Base-by-base conservation (phyloP, 2,888 invertebrate genomes). In the Acleris literana region DNA sequence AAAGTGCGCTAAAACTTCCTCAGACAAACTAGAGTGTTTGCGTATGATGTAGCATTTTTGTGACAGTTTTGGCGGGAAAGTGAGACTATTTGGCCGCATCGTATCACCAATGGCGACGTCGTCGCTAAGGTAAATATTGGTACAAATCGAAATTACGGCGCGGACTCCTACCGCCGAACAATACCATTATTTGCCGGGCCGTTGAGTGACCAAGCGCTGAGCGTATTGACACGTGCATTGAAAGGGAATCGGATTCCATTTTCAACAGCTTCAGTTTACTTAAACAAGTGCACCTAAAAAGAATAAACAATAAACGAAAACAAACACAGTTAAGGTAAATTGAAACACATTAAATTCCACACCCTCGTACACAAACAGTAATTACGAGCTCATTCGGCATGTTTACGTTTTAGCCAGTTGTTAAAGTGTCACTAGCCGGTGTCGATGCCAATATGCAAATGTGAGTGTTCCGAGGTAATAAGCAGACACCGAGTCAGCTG, bases 81-180 rank as follows among this genome's bases (percentile, higher is more conserved):
- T 74, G 70, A 61, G 56, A 61, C 74, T 64, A 70, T 57, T 25
- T 71, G 55, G 63, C 68, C 59, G 61, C 69, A 70, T 64, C 68
- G 70, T 72, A 68, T 73, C 76, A 75, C 78, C 80, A 79, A 81
- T 86, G 84, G 76, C 81, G 79, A 75, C 71, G 63, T 73, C 80
- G 76, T 80, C 75, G 78, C 74, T 73, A 83, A 87, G 90, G 90
- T 91, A 91, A 91, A 90, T 88, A 90, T 87, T 88, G 83, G 81
- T 82, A 75, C 43, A 44, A 53, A 33, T 56, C 18, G 48, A 49
- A 56, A 65, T 61, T 51, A 61, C 65, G 51, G 44, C 44, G 55
- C 51, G 44, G 44, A 48, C 60, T 56, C 51, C 22, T n/a, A 39
- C 48, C 7, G 17, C 60, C 17, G 65, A 60, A 65, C 60, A 65